Evolutionary conservation across 2,113 vertebrate species (phyloP), one percentile per base, ranked within the genome.

Genomic region (Plecturocebus donacophilus): DNA sequence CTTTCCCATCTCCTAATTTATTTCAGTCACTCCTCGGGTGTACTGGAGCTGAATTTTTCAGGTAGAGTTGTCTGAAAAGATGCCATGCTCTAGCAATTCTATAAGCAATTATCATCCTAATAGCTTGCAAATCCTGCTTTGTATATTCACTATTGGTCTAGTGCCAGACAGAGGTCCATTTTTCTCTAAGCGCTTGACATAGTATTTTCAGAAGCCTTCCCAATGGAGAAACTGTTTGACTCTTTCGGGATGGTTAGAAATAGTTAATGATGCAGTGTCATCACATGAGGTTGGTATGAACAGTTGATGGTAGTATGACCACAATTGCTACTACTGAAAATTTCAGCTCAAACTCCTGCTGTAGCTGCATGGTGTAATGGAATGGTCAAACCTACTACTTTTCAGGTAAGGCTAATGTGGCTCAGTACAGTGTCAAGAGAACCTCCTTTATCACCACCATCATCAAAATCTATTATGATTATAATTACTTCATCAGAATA

Each of bases 61-160:
- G 98, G 98, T 98, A 98, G 97, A 95, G 91, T 98, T n/a, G 1
- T 97, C 95, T 98, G 98, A 98, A 98, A 98, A 98, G 97, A 97
- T 98, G 97, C 64, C 94, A 98, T 98, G 98, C 98, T 98, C 97
- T 98, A 98, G 96, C 96, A 98, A 97, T 97, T 99, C 98, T 97
- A 98, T 98, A 98, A 98, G 98, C 97, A 98, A 99, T 98, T 98
- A 98, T 98, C 98, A 98, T 98, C 95, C 95, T 98, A 98, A 98
- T 98, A 98, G 96, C 97, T 97, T 98, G 79, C 80, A 98, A 98
- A 76, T 56, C 61, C 92, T 95, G 82, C 97, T 98, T 98, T 98
- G 96, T 98, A 96, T 95, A 97, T 95, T 98, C 85, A 96, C 66
- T 98, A 95, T 97, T 97, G 97, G 91, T 97, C 73, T 97, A 86